phyloP scores from a whole-genome alignment of 2,797 vertebrate genomes.

The Tokudaia muenninki region DNA sequence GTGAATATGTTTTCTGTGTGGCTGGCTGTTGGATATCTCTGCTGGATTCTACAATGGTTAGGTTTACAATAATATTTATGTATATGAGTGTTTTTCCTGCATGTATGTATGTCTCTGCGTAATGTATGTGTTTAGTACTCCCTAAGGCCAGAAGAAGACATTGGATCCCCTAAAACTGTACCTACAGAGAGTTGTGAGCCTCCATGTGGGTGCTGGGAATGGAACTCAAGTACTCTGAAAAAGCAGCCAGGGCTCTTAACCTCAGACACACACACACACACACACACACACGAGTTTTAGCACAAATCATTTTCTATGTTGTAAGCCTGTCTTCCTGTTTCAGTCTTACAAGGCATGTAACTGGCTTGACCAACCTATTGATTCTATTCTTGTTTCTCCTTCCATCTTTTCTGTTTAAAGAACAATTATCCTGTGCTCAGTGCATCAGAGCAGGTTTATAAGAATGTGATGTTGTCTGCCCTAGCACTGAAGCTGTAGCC shows the following conservation, averaged over 20 bases:
- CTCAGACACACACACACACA: too few relatives aligned
- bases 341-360: neutral
- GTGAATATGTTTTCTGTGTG: neutral
- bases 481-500: neutral
- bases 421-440: neutral
- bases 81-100: neutral
- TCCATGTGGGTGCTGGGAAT: neutral
- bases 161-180: neutral
- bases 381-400: neutral
- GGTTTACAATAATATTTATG: neutral
- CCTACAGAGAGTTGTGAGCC: neutral
- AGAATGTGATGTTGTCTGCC: neutral
- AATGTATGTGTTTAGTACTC: neutral
- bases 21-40: neutral
- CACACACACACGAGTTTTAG: too few relatives aligned
- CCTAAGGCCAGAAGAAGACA: neutral
- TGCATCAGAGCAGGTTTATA: neutral
- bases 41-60: neutral
- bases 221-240: neutral
- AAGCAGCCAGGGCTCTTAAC: neutral
- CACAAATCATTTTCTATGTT: neutral
- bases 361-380: neutral
- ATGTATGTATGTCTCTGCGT: neutral
- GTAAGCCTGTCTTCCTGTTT: neutral
- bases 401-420: neutral